Conservation (phyloP, 2,888 invertebrate species). For the Drosophila acutilabella region DNA sequence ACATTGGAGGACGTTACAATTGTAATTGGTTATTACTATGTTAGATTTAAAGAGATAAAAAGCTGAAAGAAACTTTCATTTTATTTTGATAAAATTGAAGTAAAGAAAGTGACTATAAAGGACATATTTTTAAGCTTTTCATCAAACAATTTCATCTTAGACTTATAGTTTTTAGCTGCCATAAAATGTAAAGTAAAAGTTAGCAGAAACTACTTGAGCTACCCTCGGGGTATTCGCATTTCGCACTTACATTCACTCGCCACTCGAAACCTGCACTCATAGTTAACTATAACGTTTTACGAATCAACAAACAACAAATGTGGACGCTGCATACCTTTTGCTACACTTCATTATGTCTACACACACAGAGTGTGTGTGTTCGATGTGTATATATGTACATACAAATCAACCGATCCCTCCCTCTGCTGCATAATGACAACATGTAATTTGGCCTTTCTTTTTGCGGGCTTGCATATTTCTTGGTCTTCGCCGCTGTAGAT, state of each 20-base stretch:
- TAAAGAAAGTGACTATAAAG: not conserved
- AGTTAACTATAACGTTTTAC: conserved; percentile 40
- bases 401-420: conserved; percentile 6
- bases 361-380: conserved; percentile 13
- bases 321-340: conserved; percentile 48
- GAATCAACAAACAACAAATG: conserved; percentile 49
- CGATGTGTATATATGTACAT: not conserved
- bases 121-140: not conserved
- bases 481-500: conserved; percentile 27
- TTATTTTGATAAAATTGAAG: no score
- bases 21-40: no score
- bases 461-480: conserved; percentile 47
- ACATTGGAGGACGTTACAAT: no score
- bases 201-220: conserved; percentile 13
- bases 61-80: no score
- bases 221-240: conserved; percentile 25
- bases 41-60: no score
- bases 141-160: not conserved
- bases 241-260: conserved; percentile 19
- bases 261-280: conserved; percentile 22
- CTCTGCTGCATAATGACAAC: conserved; percentile 68
- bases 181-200: not conserved
- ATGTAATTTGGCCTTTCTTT: conserved; percentile 76
- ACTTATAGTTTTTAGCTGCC: no score
- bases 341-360: conserved; percentile 66